Conservation (phyloP, 1,140 invertebrate species). For the Arctopsyche grandis region DNA sequence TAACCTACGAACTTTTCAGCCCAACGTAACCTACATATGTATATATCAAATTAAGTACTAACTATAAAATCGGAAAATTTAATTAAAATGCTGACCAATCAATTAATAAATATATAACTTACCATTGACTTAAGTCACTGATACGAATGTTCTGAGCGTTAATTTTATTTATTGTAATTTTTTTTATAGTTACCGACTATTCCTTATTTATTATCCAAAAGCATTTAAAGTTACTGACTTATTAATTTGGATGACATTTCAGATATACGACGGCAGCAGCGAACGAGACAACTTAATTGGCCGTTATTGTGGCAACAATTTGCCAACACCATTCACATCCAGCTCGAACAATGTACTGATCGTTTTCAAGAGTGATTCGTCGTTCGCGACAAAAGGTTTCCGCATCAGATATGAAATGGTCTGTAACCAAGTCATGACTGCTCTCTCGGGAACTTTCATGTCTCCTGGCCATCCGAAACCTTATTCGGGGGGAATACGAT, state of each 20-base stretch:
- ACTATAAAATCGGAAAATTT: too few species aligned
- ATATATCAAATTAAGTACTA: too few species aligned
- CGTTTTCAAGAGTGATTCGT: slow-evolving; percentile 72
- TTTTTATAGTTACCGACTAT: not conserved
- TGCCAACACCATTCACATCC: slow-evolving; percentile 69
- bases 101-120: not conserved
- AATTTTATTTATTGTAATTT: not conserved
- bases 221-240: too few species aligned
- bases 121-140: not conserved
- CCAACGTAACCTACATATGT: too few species aligned
- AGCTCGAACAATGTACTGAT: slow-evolving; percentile 74
- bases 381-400: slow-evolving; percentile 69
- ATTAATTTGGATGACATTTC: slow-evolving; percentile 49
- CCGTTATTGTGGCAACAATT: slow-evolving; percentile 71
- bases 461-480: slow-evolving; percentile 83
- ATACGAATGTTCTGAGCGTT: not conserved
- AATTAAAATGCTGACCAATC: not conserved
- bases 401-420: slow-evolving; percentile 66
- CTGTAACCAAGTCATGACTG: slow-evolving; percentile 74
- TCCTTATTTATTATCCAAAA: too few species aligned
- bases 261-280: slow-evolving; percentile 78
- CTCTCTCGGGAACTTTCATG: slow-evolving; percentile 69
- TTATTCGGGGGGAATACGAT: slow-evolving; percentile 75
- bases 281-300: slow-evolving; percentile 71
- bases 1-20: too few species aligned